Evolutionary conservation across 2,888 invertebrate species (phyloP), one percentile per base, ranked within the genome.

Genomic region (Drosophila leonis): DNA sequence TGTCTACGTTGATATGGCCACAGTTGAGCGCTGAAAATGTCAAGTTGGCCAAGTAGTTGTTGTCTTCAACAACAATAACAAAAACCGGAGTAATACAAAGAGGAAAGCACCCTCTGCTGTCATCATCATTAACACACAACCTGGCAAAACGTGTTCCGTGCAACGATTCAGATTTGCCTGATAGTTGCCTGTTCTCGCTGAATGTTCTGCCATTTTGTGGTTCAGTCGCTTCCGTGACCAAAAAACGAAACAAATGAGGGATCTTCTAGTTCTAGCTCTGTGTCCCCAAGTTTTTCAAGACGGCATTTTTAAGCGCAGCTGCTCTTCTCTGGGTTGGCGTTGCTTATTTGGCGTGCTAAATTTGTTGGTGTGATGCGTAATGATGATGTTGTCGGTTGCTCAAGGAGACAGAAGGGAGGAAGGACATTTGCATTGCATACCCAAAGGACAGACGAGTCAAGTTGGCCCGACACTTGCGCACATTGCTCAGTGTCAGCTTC

Each of bases 101-200:
- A 31, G 9, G 10, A 24, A 44, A 78, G 54, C 63, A 61, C 44
- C 66, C 66, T 52, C 42, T 31, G 64, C 49, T 73, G 75, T 78
- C 68, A 78, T 77, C 76, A 77, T 78, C 79, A 78, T 78, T 77
- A 74, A 65, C 65, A 74, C 54, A 31, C 54, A 74, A 54, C 61
- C 59, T 63, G 48, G 41, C 48, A 13, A 41, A 63, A 60, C 24
- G 49, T 62, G 44, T 35, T 46, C n/a, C 60, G 12, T 42, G 33
- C 44, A 37, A 10, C 61, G n/a, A 60, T 41, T 33, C 42, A 62
- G 61, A 76, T 65, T 76, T 73, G 55, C 56, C 74, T 60, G 56
- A 68, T 60, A 68, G 56, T 65, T 65, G 72, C 78, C 15, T 18
- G 18, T 31, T 49, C 59, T 46, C 51, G 55, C 33, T 69, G 24